Evolutionary conservation across 2,113 vertebrate species (phyloP).

Genomic region (Peromyscus californicus): DNA sequence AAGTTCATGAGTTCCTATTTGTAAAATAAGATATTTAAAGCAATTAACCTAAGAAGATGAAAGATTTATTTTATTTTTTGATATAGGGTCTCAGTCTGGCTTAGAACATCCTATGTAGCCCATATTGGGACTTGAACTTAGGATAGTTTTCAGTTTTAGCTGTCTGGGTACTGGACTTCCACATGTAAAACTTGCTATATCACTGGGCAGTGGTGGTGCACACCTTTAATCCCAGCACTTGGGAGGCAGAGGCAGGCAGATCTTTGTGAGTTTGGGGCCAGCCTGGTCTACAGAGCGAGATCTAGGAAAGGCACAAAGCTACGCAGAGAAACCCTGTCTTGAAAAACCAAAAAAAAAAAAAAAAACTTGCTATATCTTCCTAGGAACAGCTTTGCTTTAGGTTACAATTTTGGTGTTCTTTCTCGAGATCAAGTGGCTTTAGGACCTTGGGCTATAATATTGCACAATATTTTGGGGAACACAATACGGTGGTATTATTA

Average conservation of each 20-base stretch:
- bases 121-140: not conserved
- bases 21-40: not conserved
- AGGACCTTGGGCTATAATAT: not conserved
- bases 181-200: not conserved
- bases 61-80: not conserved
- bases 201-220: no score
- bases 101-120: not conserved
- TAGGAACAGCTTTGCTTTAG: not conserved
- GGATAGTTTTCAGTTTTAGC: not conserved
- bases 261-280: no score
- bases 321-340: no score
- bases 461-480: no score
- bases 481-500: no score
- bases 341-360: no score
- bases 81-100: not conserved
- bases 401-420: not conserved
- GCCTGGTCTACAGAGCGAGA: no score
- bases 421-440: not conserved
- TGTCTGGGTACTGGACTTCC: not conserved
- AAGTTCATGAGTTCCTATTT: not conserved
- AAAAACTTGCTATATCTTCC: not conserved
- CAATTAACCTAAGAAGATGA: not conserved
- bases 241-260: no score
- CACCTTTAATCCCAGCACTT: no score
- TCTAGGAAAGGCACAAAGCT: no score